A percentile compares a stretch with the other conserved stretches of the same genome.
Conservation (phyloP, 2,113 vertebrate genomes). For the Megaceryle torquata region DNA sequence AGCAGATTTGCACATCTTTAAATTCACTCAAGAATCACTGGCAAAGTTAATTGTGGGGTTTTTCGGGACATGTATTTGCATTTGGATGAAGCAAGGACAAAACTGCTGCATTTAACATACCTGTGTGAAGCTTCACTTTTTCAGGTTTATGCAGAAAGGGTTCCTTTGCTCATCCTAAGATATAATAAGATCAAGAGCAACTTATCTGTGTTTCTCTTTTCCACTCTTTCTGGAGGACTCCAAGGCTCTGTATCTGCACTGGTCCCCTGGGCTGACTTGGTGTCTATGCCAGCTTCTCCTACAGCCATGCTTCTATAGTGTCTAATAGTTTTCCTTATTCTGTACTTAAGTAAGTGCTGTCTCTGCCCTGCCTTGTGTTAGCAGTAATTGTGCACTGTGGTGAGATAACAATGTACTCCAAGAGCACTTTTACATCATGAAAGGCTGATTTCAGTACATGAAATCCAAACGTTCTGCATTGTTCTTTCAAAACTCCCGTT, state of each 20-base stretch:
- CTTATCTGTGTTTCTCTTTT: neutral
- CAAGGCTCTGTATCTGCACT: neutral
- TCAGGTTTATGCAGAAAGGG: neutral
- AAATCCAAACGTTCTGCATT: neutral
- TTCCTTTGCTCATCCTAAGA: neutral
- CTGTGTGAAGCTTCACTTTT: neutral
- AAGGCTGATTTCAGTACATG: neutral
- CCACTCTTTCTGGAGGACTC: neutral
- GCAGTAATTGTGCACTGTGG: neutral
- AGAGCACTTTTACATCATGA: neutral
- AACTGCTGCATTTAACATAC: neutral
- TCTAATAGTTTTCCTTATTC: neutral
- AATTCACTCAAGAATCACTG: neutral
- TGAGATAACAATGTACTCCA: rapidly evolving
- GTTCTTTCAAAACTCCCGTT: neutral
- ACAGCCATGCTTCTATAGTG: neutral
- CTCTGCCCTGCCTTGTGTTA: neutral
- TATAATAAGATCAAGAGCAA: neutral
- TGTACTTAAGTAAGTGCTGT: neutral
- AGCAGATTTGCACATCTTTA: neutral
- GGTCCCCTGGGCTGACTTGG: neutral
- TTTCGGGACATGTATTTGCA: neutral
- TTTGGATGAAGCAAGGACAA: neutral
- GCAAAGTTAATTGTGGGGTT: neutral
- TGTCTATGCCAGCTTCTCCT: neutral